phyloP scores from a whole-genome alignment of 2,797 vertebrate genomes.

The Oceanodroma leucorhoa region DNA sequence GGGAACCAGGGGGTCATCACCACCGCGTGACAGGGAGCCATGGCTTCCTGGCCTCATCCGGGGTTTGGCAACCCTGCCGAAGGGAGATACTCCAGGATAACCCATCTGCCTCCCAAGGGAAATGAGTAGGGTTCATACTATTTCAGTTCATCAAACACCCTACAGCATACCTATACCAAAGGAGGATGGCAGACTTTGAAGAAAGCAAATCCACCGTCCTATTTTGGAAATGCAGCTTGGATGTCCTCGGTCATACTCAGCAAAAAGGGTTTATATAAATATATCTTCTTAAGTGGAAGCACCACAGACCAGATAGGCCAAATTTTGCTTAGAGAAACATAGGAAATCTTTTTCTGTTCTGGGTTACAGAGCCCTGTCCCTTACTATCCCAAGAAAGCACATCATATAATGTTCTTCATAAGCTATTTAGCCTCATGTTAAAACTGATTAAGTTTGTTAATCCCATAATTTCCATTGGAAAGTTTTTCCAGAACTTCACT shows the following conservation, averaged over 20 bases:
- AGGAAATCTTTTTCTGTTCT: not conserved
- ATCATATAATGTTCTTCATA: not conserved
- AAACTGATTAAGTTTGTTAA: not conserved
- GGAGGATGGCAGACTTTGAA: not conserved
- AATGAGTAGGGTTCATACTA: not conserved
- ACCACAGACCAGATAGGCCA: not conserved
- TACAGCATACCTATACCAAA: not conserved
- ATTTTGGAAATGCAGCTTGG: not conserved
- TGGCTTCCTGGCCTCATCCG: not conserved
- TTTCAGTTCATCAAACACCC: not conserved
- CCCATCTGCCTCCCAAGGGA: not conserved
- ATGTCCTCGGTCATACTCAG: not conserved
- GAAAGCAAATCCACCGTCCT: not conserved
- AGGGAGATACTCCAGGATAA: not conserved
- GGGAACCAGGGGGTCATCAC: not conserved
- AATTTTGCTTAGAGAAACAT: not conserved
- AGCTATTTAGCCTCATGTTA: not conserved
- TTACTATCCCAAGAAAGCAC: not conserved
- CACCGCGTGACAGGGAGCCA: fast-evolving
- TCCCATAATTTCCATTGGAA: not conserved
- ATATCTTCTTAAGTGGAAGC: not conserved
- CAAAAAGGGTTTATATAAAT: not conserved
- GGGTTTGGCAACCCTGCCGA: not conserved
- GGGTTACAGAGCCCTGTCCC: not conserved
- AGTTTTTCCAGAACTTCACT: not conserved